Conservation (phyloP, 2,797 vertebrate species). For the Mormyrops attenuatus region DNA sequence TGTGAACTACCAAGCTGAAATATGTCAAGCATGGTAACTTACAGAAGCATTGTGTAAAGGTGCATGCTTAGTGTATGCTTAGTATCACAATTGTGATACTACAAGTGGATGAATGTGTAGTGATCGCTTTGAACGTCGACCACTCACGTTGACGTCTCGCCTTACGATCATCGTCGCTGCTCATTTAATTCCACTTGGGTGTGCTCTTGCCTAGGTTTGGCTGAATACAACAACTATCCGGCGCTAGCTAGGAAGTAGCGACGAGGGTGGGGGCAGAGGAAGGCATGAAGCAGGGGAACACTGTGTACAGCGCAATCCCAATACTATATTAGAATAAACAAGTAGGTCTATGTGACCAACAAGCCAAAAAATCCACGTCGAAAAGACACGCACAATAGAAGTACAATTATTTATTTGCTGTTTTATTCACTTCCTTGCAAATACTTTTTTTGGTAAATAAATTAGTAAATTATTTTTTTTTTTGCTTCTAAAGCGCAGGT, state of each 20-base stretch:
- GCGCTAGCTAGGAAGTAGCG: not conserved
- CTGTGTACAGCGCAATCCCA: not conserved
- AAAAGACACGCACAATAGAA: not conserved
- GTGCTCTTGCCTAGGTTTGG: constrained; percentile 4
- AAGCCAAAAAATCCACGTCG: not conserved
- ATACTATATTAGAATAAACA: not conserved
- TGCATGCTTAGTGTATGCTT: not conserved
- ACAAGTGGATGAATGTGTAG: not conserved
- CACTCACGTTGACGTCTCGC: not conserved
- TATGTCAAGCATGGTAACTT: not conserved
- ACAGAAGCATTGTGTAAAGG: not conserved
- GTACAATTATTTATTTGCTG: not conserved
- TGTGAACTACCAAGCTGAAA: not conserved
- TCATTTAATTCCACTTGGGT: constrained; percentile 10
- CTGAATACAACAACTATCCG: not conserved
- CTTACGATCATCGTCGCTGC: not conserved
- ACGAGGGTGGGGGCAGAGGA: not conserved
- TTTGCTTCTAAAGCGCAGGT: not conserved
- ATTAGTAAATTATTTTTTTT: not conserved
- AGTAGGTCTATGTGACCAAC: not conserved
- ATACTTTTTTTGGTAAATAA: not conserved
- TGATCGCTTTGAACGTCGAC: not conserved
- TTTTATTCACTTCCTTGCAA: not conserved
- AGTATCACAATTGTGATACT: not conserved
- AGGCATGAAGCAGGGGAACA: not conserved